Conservation (phyloP, 2,113 vertebrate species). For the Perccottus glenii region DNA sequence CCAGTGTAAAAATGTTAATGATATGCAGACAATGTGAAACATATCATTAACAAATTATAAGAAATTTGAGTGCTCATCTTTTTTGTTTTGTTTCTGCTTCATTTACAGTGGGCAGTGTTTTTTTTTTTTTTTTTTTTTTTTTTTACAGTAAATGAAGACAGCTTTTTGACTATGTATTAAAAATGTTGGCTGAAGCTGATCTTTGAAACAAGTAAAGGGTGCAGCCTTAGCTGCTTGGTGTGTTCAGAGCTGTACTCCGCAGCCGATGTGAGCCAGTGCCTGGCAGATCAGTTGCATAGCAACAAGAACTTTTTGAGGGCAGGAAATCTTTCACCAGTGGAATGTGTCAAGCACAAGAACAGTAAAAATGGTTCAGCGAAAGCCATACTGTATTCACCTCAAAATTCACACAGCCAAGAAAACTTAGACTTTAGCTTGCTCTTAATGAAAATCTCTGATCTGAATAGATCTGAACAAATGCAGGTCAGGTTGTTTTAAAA, state of each 20-base stretch:
- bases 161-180: constrained; percentile 25
- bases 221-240: constrained; percentile 43
- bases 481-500: neutral
- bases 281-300: constrained; percentile 78
- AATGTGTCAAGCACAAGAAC: constrained; percentile 66
- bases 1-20: too few relatives aligned
- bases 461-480: neutral
- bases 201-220: constrained; percentile 53
- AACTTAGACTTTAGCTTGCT: neutral
- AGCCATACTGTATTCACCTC: constrained; percentile 17
- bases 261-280: constrained; percentile 62
- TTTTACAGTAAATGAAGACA: constrained; percentile 16
- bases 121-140: neutral
- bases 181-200: constrained; percentile 31
- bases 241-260: constrained; percentile 32
- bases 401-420: neutral
- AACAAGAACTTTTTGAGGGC: constrained; percentile 74
- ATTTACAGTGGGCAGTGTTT: constrained; percentile 3
- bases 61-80: neutral
- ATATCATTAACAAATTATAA: neutral
- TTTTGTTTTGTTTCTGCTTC: neutral
- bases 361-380: constrained; percentile 50
- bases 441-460: too few relatives aligned
- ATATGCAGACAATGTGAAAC: neutral
- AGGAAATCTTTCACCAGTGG: constrained; percentile 69